phyloP scores from a whole-genome alignment of 2,113 vertebrate genomes.

The Formicarius rufipectus region DNA sequence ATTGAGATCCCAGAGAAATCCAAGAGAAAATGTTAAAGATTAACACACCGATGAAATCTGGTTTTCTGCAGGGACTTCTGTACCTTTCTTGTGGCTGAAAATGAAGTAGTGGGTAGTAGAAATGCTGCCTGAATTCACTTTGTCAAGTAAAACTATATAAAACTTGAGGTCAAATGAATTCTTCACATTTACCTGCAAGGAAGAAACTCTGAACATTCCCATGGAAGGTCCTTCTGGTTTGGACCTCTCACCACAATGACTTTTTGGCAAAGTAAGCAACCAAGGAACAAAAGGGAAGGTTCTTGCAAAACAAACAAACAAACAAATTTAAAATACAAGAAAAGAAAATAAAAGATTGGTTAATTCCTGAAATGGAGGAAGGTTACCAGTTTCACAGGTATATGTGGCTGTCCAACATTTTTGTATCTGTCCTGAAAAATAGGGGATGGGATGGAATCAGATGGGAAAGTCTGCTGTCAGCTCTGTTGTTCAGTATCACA shows the following conservation, averaged over 20 bases:
- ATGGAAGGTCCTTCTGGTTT: not conserved
- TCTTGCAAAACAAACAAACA: not conserved
- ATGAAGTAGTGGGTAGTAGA: not conserved
- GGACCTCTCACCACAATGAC: not conserved
- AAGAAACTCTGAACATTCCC: not conserved
- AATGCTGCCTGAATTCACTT: not conserved
- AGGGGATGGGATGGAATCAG: not conserved
- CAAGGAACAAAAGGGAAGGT: fast-evolving
- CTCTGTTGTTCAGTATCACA: not conserved
- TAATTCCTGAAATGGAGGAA: not conserved
- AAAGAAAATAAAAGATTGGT: fast-evolving
- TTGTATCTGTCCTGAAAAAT: not conserved
- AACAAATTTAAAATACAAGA: not conserved
- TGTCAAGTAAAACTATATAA: not conserved
- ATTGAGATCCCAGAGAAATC: not conserved
- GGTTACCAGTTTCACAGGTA: not conserved
- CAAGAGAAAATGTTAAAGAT: not conserved
- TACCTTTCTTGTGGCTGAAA: not conserved
- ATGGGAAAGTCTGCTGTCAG: not conserved
- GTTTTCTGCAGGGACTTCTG: not conserved
- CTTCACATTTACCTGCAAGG: not conserved
- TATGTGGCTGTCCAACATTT: not conserved
- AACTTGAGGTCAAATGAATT: not conserved
- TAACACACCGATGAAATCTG: not conserved
- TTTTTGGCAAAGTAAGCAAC: not conserved